Evolutionary conservation across 2,888 invertebrate species (phyloP), one percentile per base, ranked within the genome.

Genomic region (Hirtodrosophila histrioides): DNA sequence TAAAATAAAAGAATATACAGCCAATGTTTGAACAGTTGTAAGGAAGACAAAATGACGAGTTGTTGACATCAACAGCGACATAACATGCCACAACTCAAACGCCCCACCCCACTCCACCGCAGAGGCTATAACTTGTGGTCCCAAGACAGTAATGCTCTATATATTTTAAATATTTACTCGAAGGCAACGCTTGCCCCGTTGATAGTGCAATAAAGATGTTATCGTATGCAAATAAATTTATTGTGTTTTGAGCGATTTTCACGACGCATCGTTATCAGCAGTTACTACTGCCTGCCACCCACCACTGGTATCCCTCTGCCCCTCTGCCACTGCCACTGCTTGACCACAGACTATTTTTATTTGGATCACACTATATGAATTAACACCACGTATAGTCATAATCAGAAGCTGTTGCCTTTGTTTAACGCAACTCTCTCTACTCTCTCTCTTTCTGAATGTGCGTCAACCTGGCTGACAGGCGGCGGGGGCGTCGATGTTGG

Each of bases 11-110:
- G 48, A 58, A 56, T 64, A 35, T 55, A 49, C 10, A 44, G 36
- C 50, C 54, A 58, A 41, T 86, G 53, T 86, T 88, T 86, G 66
- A 65, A 86, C 86, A 86, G 86, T 75, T 86, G 86, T 76, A 69
- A 71, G 82, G 82, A 78, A 86, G 82, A 65, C 62, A 51, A 66
- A 55, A 48, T 40, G 51, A 44, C 35, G 40, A 43, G 45, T 29
- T 44, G 37, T 49, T 29, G 33, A 57, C 66, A 40, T 11, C 24
- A 39, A 56, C n/a, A 61, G 27, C 33, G 17, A 31, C 17, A 41
- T 7, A 4, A 29, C 33, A 31, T 7, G 0, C 17, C 17, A 17
- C 17, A 17, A 2, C 17, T 2, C 17, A 17, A 17, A 1, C 1
- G 17, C 17, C n/a, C 8, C 23, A 8, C 4, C 9, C 11, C 11